A percentile compares a stretch with the other conserved stretches of the same genome.
phyloP scores from a whole-genome alignment of 2,113 vertebrate genomes.

The Pomatostomus ruficeps region DNA sequence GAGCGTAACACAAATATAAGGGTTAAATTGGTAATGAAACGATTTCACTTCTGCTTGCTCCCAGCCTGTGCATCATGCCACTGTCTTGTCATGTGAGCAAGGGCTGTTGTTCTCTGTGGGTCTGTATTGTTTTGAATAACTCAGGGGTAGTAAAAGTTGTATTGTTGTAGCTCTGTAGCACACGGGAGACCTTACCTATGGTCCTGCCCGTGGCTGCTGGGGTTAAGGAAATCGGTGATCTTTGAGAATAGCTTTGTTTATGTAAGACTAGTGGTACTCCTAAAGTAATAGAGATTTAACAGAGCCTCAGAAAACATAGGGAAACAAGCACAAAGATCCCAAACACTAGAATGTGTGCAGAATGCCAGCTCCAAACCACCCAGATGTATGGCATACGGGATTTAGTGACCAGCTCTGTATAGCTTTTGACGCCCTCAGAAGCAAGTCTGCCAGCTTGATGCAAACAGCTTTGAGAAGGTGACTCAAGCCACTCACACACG shows the following conservation, averaged over 20 bases:
- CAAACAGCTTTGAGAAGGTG: neutral
- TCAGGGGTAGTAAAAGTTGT: neutral
- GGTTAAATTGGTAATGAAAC: neutral
- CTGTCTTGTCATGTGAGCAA: neutral
- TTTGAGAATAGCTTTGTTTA: neutral
- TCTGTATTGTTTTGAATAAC: neutral
- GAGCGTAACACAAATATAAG: neutral
- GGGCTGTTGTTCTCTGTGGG: neutral
- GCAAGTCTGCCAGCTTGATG: neutral
- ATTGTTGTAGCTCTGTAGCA: neutral
- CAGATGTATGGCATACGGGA: neutral
- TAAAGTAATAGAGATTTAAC: neutral
- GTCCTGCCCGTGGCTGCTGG: neutral
- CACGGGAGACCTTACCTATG: neutral
- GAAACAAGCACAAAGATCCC: neutral
- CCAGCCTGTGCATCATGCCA: neutral
- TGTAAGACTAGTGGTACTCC: neutral
- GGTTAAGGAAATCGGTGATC: neutral
- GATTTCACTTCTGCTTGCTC: neutral
- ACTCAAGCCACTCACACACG: neutral
- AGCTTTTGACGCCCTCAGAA: neutral
- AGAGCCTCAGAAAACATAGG: neutral
- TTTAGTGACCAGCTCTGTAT: neutral
- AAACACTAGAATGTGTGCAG: neutral
- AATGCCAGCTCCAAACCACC: neutral